Base-by-base conservation (phyloP, 2,888 invertebrate genomes). In the Monochamus alternatus region DNA sequence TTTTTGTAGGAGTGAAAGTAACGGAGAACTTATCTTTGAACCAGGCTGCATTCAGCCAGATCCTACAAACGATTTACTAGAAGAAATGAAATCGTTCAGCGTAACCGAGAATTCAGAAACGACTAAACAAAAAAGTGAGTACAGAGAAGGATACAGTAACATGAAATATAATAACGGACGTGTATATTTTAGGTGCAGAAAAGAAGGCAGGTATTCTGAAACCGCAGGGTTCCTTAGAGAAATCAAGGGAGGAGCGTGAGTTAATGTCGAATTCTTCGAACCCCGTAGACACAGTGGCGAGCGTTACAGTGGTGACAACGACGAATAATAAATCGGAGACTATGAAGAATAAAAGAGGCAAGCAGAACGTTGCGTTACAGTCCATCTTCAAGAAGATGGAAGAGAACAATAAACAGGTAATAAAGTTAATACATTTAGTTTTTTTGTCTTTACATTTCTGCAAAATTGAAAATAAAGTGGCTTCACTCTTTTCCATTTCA, bases 281-380 rank as follows among this genome's bases (percentile, higher is more conserved):
- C 63, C 38, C 71, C 59, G 69, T 73, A 9, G 74, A 72, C 47
- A 68, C 73, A 5, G 62, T 78, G 3, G 68, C 66, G 22, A 38
- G 52, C 51, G 10, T 71, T 22, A 59, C 51, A 5, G 62, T 70
- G 30, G n/a, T 30, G 9, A 47, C 59, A 31, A 30, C 51, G 8
- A 66, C 60, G 47, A 67, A 74, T 31, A 79, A 74, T 62, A 81
- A 78, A 66, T 63, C 67, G 3, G 86, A 86, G 55, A 63, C 80
- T 5, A 74, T 79, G 4, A 89, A 87, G 83, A 80, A 82, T 71
- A 89, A 89, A 79, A 90, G 92, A 77, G 89, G 91, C 2, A 90
- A 95, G 77, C 95, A 95, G 85, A 96, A 96, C 87, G 94, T 95
- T 63, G 96, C 95, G 0, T 93, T 96, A 91, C 94, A 94, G 75